Evolutionary conservation across 2,113 vertebrate genomes (phyloP), one percentile per base, ranked within the genome.

Genomic region (Crotalus helleri): DNA sequence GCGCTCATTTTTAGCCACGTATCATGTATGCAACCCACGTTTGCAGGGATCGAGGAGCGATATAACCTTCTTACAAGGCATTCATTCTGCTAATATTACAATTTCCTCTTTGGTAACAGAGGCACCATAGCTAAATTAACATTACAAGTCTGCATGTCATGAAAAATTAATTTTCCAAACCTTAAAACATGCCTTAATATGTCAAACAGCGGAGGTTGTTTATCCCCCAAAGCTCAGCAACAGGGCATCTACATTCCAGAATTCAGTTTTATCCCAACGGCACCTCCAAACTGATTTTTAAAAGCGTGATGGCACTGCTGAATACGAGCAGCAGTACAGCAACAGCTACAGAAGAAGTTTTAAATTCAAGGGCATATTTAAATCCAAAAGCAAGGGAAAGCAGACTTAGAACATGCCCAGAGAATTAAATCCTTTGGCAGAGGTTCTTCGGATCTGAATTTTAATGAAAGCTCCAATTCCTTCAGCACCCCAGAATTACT

Each of bases 401-500:
- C 55, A 90, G 93, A 94, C 58, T 87, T 55, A 91, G 85, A 93
- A 94, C 0, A 90, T 91, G 91, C 61, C 2, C 0, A 17, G 91
- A 94, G 93, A 92, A 87, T 49, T 13, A 29, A 0, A 2, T 89
- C 69, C 74, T 93, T 90, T 2, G 10, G 0, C 53, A 0, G 0
- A 17, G 24, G 87, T 21, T 88, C 91, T 86, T 89, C 91, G 24
- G 53, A 46, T 51, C 19, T 15, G 93, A 93, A 95, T 96, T 96
- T 96, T 95, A 97, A 95, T 89, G 87, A 95, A 24, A 23, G 61
- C 29, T 59, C 91, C 91, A 92, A 92, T 92, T 87, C 95, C 90
- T 90, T 95, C 29, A 3, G 69, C 74, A 17, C 49, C 86, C 55
- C 58, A 10, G 11, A 92, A 90, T 29, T 15, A 17, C 59, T 90